phyloP scores from a whole-genome alignment of 2,113 vertebrate species.

The Semnornis frantzii region DNA sequence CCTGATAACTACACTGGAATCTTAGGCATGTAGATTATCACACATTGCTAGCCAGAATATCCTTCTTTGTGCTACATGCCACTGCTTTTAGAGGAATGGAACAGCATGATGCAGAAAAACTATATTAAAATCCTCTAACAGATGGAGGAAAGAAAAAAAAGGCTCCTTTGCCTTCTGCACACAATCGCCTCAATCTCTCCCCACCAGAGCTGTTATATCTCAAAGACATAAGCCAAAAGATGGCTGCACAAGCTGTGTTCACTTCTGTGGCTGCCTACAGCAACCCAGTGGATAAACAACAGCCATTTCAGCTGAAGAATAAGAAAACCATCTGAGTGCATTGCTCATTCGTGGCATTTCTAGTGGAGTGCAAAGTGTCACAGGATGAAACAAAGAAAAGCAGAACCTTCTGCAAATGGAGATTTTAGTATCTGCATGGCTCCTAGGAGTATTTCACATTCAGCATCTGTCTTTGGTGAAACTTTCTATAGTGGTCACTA shows the following conservation, averaged over 20 bases:
- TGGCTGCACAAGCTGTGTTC: slow-evolving; percentile 7
- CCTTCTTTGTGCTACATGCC: not conserved
- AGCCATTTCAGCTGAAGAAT: not conserved
- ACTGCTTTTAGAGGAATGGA: not conserved
- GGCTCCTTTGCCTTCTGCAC: not conserved
- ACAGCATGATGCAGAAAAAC: not conserved
- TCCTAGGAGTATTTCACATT: not conserved
- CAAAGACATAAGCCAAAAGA: slow-evolving; percentile 20
- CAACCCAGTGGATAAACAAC: not conserved
- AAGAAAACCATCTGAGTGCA: not conserved
- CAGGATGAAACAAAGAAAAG: not conserved
- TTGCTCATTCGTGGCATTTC: not conserved
- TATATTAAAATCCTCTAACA: not conserved
- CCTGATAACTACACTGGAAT: not conserved
- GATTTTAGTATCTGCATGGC: not conserved
- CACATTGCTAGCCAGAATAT: not conserved
- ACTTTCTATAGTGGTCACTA: not conserved
- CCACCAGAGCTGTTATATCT: slow-evolving; percentile 1
- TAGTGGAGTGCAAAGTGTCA: not conserved
- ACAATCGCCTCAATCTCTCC: not conserved
- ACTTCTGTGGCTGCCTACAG: slow-evolving; percentile 2
- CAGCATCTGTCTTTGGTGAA: not conserved
- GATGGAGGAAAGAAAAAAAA: not conserved
- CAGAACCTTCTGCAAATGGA: not conserved
- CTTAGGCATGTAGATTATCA: not conserved